Base-by-base conservation (phyloP, 2,888 invertebrate species). In the Dermolepida albohirtum region DNA sequence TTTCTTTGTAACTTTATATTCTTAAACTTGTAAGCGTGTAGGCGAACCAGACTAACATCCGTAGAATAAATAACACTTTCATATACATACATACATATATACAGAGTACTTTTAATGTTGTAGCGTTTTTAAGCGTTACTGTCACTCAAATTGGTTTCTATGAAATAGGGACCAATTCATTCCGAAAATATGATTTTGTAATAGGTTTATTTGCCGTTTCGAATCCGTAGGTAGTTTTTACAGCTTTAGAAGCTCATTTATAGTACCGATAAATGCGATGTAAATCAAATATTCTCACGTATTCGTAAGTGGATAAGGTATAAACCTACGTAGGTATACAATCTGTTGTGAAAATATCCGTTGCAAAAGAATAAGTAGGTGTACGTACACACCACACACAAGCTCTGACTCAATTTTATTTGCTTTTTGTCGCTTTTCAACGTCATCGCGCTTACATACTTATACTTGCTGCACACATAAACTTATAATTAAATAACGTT, bases 231-330 rank as follows among this genome's bases (percentile, higher is more conserved):
- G 59, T 34, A 29, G 34, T 34, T 62, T 47, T 16, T 34, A 62
- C 47, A 27, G 59, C 47, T 62, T 59, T 62, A 47, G 40, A 14
- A 62, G 16, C 11, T 44, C 11, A 27, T 57, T 41, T 43, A 51
- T 12, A 43, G n/a, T 10, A 12, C 14, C 34, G 34, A 39, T 34
- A 43, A 43, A 29, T 44, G 43, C 43, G 27, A 57, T 6, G 57
- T 57, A 57, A 62, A 62, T 62, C 59, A 62, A 62, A 62, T 62
- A 62, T 62, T 62, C 59, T 47, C 54, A 54, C 54, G 54, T 47
- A 62, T 62, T 62, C n/a, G 34, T 47, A 47, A 29, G 44, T 47
- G 34, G 59, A 6, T 34, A 62, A 62, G 59, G 59, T 47, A 44
- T 62, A 39, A 62, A 34, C 59, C 59, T 62, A 62, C 59, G 47